A percentile compares a stretch with the other conserved stretches of the same genome.
Evolutionary conservation across 2,888 invertebrate genomes (phyloP).

Genomic region (Oegoconia quadripuncta): DNA sequence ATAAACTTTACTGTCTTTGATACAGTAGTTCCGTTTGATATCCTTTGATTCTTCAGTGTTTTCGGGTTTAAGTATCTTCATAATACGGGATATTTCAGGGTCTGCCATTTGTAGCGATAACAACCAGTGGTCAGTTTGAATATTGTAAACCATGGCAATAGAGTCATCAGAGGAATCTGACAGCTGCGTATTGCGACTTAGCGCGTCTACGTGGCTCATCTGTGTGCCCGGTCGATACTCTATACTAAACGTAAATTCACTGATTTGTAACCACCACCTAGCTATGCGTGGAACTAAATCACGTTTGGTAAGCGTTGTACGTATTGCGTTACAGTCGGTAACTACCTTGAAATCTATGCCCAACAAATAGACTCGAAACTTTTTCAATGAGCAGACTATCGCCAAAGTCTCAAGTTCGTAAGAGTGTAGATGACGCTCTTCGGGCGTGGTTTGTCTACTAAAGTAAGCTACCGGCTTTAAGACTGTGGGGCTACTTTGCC

Average conservation of each 20-base stretch:
- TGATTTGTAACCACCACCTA: constrained; percentile 32
- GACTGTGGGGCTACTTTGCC: constrained; percentile 11
- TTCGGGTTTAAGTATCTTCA: constrained; percentile 11
- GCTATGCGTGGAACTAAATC: constrained; percentile 32
- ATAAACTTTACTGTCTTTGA: constrained; percentile 10
- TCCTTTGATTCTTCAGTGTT: constrained; percentile 8
- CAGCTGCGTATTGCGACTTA: constrained; percentile 1
- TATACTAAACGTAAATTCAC: constrained; percentile 31
- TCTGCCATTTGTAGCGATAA: constrained; percentile 10
- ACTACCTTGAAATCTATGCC: constrained; percentile 21
- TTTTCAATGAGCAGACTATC: constrained; percentile 26
- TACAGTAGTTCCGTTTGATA: constrained; percentile 6
- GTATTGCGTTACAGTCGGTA: constrained; percentile 23
- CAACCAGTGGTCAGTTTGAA: constrained; percentile 15
- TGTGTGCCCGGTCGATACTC: constrained; percentile 21
- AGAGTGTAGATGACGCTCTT: constrained; percentile 20
- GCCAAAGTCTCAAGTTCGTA: constrained; percentile 27
- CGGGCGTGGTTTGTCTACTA: constrained; percentile 22
- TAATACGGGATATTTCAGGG: constrained; percentile 13
- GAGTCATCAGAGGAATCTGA: not conserved
- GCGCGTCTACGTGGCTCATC: constrained; percentile 36
- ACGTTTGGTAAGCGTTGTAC: constrained; percentile 29
- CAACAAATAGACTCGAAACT: constrained; percentile 30
- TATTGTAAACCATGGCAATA: constrained; percentile 2
- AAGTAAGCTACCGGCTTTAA: no score